Evolutionary conservation across 2,113 vertebrate genomes (phyloP).

Genomic region (Coptodon bakossiorum): DNA sequence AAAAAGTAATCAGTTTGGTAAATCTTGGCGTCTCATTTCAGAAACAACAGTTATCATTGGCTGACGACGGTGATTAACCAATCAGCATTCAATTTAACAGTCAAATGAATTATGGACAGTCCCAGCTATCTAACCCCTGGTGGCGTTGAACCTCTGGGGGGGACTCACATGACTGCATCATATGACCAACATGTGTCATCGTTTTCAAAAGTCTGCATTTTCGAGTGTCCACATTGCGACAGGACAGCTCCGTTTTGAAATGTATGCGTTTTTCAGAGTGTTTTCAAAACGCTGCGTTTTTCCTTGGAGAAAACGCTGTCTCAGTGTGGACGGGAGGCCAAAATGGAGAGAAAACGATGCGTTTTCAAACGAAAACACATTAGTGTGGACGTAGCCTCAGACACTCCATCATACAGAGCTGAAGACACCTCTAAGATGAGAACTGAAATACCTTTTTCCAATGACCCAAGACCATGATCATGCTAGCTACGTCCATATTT

Average conservation of each 20-base stretch:
- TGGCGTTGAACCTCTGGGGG: too few species aligned
- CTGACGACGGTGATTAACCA: not conserved
- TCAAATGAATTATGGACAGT: not conserved
- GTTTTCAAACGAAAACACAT: fast-evolving
- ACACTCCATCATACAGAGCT: not conserved
- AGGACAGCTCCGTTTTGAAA: not conserved
- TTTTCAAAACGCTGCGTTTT: not conserved
- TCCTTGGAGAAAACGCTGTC: fast-evolving
- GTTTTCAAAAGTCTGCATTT: not conserved
- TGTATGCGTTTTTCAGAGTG: not conserved
- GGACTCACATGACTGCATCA: not conserved
- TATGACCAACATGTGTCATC: not conserved
- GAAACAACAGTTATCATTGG: not conserved
- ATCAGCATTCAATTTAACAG: not conserved
- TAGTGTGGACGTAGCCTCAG: not conserved
- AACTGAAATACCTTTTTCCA: not conserved
- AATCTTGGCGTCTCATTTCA: not conserved
- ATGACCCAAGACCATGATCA: not conserved
- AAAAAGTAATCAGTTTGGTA: not conserved
- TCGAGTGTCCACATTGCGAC: not conserved
- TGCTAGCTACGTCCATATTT: not conserved
- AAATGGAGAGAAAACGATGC: fast-evolving
- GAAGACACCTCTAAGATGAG: not conserved
- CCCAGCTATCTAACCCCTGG: not conserved
- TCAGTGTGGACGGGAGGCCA: not conserved